Evolutionary conservation across 92 coral and sea anemone species (phyloP).

Genomic region (Zoanthus sansibaricus): DNA sequence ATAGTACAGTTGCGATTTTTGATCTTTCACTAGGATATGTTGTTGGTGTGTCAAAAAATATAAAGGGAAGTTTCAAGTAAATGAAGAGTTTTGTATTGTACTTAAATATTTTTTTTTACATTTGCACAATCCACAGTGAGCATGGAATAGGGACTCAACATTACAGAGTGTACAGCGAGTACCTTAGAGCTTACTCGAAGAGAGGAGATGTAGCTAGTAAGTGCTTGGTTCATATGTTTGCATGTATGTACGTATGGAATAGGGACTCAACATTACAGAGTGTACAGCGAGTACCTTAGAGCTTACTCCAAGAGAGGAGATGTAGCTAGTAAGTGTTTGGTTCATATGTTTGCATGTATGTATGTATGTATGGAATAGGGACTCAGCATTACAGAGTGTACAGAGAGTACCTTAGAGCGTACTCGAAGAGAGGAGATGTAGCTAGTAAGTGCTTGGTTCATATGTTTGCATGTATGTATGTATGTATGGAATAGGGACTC

Average conservation of each 20-base stretch:
- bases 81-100: too few species aligned
- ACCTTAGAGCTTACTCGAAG: slow-evolving; percentile 38
- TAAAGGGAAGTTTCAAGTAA: too few species aligned
- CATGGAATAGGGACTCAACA: too few species aligned
- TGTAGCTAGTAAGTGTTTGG: slow-evolving; percentile 20
- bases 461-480: not conserved
- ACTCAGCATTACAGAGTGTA: slow-evolving; percentile 33
- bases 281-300: slow-evolving; percentile 34
- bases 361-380: too few species aligned
- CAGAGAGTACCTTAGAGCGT: slow-evolving; percentile 38
- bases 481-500: slow-evolving; percentile 39
- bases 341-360: not conserved
- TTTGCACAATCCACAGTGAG: too few species aligned
- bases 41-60: too few species aligned
- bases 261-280: too few species aligned
- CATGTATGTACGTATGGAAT: too few species aligned
- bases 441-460: slow-evolving; percentile 9
- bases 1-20: too few species aligned
- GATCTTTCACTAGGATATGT: too few species aligned
- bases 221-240: not conserved
- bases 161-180: slow-evolving; percentile 36
- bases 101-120: too few species aligned
- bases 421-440: slow-evolving; percentile 42
- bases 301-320: slow-evolving; percentile 44
- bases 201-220: slow-evolving; percentile 41